Evolutionary conservation across 2,888 invertebrate species (phyloP).

Genomic region (Trilocha varians): DNA sequence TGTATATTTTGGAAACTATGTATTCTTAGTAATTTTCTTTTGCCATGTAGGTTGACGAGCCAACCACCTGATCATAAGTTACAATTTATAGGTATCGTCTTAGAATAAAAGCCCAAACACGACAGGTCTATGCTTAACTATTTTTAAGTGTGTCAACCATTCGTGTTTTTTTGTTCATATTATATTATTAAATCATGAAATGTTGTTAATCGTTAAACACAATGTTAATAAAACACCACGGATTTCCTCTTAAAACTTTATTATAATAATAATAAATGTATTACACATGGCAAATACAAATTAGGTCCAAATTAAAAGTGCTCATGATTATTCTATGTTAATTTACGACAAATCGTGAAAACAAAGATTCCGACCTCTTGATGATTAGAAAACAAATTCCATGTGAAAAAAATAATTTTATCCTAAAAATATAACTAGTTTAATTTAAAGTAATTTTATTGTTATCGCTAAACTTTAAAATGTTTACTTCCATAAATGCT

Average conservation of each 20-base stretch:
- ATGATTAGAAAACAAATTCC: slow-evolving; percentile 29
- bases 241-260: slow-evolving; percentile 38
- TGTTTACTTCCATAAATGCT: slow-evolving; percentile 21
- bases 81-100: too few relatives aligned
- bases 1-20: too few relatives aligned
- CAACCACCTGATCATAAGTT: too few relatives aligned
- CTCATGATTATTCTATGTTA: slow-evolving; percentile 42
- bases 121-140: too few relatives aligned
- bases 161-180: too few relatives aligned
- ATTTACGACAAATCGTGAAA: slow-evolving; percentile 27
- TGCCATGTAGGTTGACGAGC: too few relatives aligned
- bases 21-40: too few relatives aligned
- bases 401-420: slow-evolving; percentile 22
- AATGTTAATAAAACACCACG: background rate
- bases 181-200: too few relatives aligned
- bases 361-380: slow-evolving; percentile 58
- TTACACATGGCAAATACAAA: slow-evolving; percentile 51
- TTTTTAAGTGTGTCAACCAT: too few relatives aligned
- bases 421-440: slow-evolving; percentile 21
- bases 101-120: too few relatives aligned
- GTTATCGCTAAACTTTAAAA: slow-evolving; percentile 10
- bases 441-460: slow-evolving; percentile 20
- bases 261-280: slow-evolving; percentile 46
- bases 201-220: background rate
- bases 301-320: slow-evolving; percentile 43